Percentiles rank a stretch among this genome's conserved stretches.
Evolutionary conservation across 2,113 vertebrate genomes (phyloP).

Genomic region (Chloebia gouldiae): DNA sequence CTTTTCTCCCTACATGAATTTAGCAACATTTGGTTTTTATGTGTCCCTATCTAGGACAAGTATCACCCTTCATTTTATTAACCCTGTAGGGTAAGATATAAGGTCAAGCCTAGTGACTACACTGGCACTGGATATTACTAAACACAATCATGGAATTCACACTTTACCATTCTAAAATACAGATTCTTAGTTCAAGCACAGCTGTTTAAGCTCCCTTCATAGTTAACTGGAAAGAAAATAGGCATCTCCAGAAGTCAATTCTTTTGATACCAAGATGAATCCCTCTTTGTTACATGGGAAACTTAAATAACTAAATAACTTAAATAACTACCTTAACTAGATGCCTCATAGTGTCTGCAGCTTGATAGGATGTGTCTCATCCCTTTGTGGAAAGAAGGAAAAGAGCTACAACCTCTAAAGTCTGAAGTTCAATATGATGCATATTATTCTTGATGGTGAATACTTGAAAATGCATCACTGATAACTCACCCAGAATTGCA

Average conservation of each 20-base stretch:
- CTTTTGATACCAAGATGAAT: not conserved
- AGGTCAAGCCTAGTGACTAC: not conserved
- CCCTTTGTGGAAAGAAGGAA: not conserved
- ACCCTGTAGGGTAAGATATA: not conserved
- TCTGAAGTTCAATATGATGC: not conserved
- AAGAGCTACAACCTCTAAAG: not conserved
- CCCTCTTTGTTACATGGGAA: not conserved
- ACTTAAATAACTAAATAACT: not conserved
- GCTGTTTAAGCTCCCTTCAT: not conserved
- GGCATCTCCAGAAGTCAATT: not conserved
- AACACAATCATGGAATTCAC: not conserved
- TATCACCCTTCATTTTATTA: not conserved
- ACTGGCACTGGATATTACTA: not conserved
- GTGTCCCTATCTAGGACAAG: not conserved
- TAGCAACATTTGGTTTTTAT: not conserved
- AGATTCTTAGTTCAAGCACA: not conserved
- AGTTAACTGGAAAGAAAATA: not conserved
- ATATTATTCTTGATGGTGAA: not conserved
- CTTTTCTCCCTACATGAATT: not conserved
- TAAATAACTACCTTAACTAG: not conserved
- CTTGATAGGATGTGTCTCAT: not conserved
- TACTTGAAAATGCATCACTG: slow-evolving; percentile 6
- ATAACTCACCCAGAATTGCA: not conserved
- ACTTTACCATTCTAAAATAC: not conserved
- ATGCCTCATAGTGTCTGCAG: not conserved